Evolutionary conservation across 2,888 invertebrate species (phyloP), one percentile per base, ranked within the genome.

Genomic region (Lycophotia porphyrea): DNA sequence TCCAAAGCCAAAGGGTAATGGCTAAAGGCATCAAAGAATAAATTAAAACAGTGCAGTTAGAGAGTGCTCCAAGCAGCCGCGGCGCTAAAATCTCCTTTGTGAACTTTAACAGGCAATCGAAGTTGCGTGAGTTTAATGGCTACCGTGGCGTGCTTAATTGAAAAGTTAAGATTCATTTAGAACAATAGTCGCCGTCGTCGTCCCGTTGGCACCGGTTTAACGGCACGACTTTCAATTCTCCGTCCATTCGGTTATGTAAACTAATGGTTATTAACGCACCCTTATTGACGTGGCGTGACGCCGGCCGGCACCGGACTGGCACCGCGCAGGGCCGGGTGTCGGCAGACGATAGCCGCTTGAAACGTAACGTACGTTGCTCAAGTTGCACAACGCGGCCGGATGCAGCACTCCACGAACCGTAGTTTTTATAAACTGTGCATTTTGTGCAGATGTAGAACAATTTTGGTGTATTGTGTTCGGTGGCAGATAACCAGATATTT

Each of bases 21-120:
- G 24, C 47, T 44, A 63, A 55, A 44, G 31, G 11, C 39, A 34
- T 21, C 2, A 58, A 61, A 60, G 5, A 24, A 68, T 15, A 42
- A 42, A 64, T 63, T 8, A 66, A 34, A 9, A 65, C 58, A 72
- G 36, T 31, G 8, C 5, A 39, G n/a, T 18, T 39, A 44, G 31
- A 63, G 44, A 27, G 15, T 2, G 15, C 5, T 24, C 2, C n/a
- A n/a, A 36, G n/a, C 36, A 44, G 44, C 61, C 27, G 36, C 21
- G n/a, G n/a, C 84, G 83, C 87, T 88, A 67, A 87, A 85, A 85
- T 81, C 78, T 84, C 74, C 74, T 88, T 86, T 88, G 85, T 85
- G 81, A 88, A 86, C 87, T 84, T 85, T 88, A 90, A 88, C 86
- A 86, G 78, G 88, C 87, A 89, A 90, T 90, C 87, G 85, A 89